phyloP scores from a whole-genome alignment of 1,140 invertebrate genomes.

The Nasonia vitripennis region DNA sequence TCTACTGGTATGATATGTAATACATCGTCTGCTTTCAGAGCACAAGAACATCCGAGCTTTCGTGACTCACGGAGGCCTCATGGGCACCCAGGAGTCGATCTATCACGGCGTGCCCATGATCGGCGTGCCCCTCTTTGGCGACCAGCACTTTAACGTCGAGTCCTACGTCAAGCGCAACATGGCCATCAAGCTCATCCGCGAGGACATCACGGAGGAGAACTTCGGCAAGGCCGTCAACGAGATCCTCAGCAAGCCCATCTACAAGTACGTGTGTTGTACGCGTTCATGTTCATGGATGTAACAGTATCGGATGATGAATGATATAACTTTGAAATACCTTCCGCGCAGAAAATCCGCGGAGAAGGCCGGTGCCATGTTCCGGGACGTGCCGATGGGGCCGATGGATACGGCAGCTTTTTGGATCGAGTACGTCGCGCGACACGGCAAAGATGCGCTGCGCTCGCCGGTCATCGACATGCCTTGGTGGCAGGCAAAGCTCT shows the following conservation, averaged over 20 bases:
- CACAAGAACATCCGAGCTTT: constrained; percentile 83
- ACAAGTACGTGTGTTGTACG: constrained; percentile 54
- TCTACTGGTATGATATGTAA: too few relatives aligned
- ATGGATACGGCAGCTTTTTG: neutral
- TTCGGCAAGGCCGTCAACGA: constrained; percentile 63
- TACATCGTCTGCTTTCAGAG: constrained; percentile 68
- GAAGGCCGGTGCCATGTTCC: neutral
- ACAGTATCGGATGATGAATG: too few relatives aligned
- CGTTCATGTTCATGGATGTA: too few relatives aligned
- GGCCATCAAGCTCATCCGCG: constrained; percentile 63
- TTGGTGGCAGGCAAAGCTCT: neutral
- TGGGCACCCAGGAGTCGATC: constrained; percentile 82
- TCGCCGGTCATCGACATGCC: neutral
- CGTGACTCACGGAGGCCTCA: constrained; percentile 82
- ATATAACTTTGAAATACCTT: neutral
- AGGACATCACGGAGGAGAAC: constrained; percentile 64
- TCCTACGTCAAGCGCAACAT: constrained; percentile 55
- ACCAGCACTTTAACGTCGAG: constrained; percentile 78
- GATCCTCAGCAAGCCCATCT: constrained; percentile 65
- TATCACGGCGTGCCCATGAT: constrained; percentile 84
- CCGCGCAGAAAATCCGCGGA: neutral
- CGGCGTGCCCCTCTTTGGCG: constrained; percentile 81
- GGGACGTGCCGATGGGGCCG: neutral
- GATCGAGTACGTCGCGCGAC: neutral
- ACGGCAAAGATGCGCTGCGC: neutral